phyloP scores from a whole-genome alignment of 1,140 invertebrate species.

The Caligus rogercresseyi region DNA sequence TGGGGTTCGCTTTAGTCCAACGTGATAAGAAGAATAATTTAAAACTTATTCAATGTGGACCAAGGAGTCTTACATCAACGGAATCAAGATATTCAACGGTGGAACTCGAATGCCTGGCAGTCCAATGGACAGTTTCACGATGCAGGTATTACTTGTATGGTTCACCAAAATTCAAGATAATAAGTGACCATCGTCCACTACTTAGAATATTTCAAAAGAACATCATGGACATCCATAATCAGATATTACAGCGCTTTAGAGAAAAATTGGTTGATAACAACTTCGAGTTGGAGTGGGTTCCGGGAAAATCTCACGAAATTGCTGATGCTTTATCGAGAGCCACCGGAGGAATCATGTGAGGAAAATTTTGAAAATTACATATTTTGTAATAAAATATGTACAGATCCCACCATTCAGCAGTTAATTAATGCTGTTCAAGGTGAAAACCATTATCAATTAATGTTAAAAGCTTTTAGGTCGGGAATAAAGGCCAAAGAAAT shows the following conservation, averaged over 20 bases:
- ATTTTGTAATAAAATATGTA: not conserved
- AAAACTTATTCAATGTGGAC: not conserved
- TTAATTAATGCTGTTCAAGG: not conserved
- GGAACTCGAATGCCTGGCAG: constrained; percentile 1
- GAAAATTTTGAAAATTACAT: not conserved
- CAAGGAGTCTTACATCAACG: not conserved
- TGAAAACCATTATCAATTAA: not conserved
- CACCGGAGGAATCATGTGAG: not conserved
- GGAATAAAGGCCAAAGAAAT: not conserved
- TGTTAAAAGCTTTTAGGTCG: not conserved
- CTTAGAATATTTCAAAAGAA: not conserved
- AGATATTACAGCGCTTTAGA: not conserved
- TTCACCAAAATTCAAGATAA: not conserved
- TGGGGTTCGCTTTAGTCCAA: constrained; percentile 7
- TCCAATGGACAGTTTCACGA: not conserved
- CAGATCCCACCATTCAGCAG: not conserved
- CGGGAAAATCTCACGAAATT: not conserved
- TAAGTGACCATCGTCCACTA: not conserved
- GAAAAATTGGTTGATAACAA: not conserved
- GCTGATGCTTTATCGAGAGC: constrained; percentile 1
- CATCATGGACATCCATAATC: not conserved
- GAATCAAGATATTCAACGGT: not conserved
- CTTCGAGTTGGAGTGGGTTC: not conserved
- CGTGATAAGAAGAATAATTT: not conserved
- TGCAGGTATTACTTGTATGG: not conserved